These are phyloP conservation scores for Metridium senile DNA, from an alignment of 92 coral and sea anemone genomes.

Conservation along the genomic window DNA sequence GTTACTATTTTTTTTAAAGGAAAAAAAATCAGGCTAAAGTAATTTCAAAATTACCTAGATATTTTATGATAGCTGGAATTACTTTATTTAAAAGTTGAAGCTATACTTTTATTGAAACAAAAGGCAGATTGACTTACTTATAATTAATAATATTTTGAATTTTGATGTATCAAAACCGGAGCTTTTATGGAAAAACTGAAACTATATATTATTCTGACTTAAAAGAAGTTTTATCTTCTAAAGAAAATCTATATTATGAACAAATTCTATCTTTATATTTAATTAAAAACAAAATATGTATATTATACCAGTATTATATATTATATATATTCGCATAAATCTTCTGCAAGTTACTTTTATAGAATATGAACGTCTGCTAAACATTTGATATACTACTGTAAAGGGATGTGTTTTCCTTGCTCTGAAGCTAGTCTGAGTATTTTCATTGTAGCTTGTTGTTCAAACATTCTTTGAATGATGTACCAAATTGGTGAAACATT, in stretches of 20 bases:
- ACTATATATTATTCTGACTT: not conserved
- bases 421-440: too few species aligned
- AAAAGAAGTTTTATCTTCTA: too few species aligned
- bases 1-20: too few species aligned
- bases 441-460: too few species aligned
- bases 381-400: not conserved
- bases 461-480: too few species aligned
- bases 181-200: not conserved
- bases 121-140: too few species aligned
- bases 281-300: slow-evolving; percentile 9
- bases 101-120: not conserved
- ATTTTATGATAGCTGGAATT: too few species aligned
- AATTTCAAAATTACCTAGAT: too few species aligned
- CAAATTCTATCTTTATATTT: slow-evolving; percentile 14
- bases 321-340: not conserved
- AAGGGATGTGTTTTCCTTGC: not conserved
- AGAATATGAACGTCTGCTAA: not conserved
- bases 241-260: slow-evolving; percentile 8
- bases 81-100: not conserved
- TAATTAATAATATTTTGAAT: too few species aligned
- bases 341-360: not conserved
- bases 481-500: too few species aligned
- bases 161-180: not conserved
- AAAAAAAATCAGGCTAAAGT: too few species aligned
- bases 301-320: slow-evolving; percentile 1